phyloP scores from a whole-genome alignment of 2,888 invertebrate genomes.

The Drosophila nigricruria region DNA sequence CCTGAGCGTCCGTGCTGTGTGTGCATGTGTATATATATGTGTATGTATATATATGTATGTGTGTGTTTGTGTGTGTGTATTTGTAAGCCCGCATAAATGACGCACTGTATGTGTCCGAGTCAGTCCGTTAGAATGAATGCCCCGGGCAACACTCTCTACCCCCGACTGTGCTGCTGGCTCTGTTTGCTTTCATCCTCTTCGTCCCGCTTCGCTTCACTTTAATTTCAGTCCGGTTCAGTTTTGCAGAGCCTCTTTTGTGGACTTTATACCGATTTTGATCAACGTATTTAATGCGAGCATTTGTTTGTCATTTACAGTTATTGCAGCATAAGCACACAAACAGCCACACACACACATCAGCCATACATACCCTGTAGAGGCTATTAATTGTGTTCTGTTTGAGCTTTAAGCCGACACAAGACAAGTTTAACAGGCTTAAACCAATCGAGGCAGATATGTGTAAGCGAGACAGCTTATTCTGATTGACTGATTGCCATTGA shows the following conservation, averaged over 20 bases:
- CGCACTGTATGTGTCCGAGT: constrained; percentile 46
- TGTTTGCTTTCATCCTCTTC: constrained; percentile 1
- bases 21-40: no score
- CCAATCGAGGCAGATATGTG: no score
- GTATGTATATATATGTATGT: no score
- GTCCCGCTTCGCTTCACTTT: constrained; percentile 11
- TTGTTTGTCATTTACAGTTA: constrained; percentile 64
- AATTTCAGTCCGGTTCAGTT: constrained; percentile 2
- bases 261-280: constrained; percentile 65
- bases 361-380: no score
- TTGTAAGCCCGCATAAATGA: constrained; percentile 64
- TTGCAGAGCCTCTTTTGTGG: constrained; percentile 18
- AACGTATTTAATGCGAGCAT: no score
- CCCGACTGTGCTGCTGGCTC: constrained; percentile 1
- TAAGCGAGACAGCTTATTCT: no score
- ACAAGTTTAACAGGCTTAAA: no score
- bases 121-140: constrained; percentile 37
- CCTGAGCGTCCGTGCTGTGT: constrained; percentile 43
- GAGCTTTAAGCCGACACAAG: no score
- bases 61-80: constrained; percentile 27
- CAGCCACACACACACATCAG: neutral
- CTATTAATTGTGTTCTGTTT: no score
- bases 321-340: constrained; percentile 45
- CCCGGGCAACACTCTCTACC: neutral
- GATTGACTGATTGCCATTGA: no score